phyloP scores from a whole-genome alignment of 2,888 invertebrate genomes.

The Alentia gelatinosa region DNA sequence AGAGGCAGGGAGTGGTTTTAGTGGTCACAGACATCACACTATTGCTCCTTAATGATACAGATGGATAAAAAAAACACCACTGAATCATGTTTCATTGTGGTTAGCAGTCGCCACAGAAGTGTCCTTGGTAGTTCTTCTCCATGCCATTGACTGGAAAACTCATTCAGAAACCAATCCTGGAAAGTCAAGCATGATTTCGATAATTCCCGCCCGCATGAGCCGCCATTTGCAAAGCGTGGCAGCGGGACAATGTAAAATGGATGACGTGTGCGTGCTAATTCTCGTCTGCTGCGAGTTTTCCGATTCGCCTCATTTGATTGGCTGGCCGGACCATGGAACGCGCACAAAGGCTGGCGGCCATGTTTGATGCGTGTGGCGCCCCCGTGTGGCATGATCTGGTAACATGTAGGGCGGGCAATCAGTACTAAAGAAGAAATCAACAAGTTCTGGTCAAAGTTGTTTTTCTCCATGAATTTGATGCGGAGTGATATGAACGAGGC shows the following conservation, averaged over 20 bases:
- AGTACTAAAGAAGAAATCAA: too few relatives aligned
- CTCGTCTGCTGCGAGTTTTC: background rate
- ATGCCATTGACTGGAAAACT: too few relatives aligned
- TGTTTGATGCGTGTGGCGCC: background rate
- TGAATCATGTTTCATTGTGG: too few relatives aligned
- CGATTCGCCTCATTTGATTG: background rate
- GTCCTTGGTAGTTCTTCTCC: background rate
- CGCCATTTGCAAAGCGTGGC: background rate
- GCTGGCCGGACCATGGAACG: background rate
- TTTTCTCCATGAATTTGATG: too few relatives aligned
- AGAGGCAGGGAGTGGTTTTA: too few relatives aligned
- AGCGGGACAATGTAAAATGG: background rate
- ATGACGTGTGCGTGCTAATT: background rate
- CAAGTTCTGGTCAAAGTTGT: too few relatives aligned
- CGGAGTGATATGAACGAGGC: too few relatives aligned
- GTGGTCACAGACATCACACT: too few relatives aligned
- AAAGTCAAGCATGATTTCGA: background rate
- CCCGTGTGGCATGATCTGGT: background rate
- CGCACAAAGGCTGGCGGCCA: background rate
- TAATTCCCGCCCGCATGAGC: background rate
- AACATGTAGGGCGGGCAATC: background rate
- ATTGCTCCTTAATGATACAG: too few relatives aligned
- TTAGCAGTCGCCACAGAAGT: too few relatives aligned
- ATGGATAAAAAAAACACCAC: too few relatives aligned
- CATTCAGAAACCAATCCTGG: background rate